phyloP scores from a whole-genome alignment of 2,113 vertebrate species.

The Peromyscus polionotus region DNA sequence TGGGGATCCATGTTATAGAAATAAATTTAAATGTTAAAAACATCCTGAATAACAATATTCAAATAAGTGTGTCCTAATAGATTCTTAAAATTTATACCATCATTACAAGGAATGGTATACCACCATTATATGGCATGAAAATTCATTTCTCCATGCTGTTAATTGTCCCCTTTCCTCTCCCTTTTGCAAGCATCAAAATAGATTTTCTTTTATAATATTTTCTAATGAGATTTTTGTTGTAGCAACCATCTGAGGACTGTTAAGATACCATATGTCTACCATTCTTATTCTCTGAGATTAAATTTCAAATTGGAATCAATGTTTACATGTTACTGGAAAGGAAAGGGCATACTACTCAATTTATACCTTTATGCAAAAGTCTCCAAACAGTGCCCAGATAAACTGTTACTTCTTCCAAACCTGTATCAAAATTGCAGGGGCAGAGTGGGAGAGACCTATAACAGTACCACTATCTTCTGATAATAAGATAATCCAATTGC shows the following conservation, averaged over 20 bases:
- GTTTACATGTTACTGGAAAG: background rate
- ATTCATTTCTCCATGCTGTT: background rate
- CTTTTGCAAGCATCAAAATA: slow-evolving; percentile 6
- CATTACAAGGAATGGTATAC: background rate
- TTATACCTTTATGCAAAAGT: background rate
- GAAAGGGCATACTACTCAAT: background rate
- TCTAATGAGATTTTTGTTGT: slow-evolving; percentile 36
- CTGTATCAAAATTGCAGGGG: background rate
- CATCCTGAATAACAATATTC: background rate
- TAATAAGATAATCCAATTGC: background rate
- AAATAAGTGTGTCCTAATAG: background rate
- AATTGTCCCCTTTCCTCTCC: background rate
- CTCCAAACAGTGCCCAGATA: background rate
- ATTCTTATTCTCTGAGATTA: slow-evolving; percentile 5
- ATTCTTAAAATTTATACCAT: slow-evolving; percentile 4
- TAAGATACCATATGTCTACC: background rate
- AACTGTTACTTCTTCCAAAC: background rate
- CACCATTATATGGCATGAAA: background rate
- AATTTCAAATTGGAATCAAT: slow-evolving; percentile 36
- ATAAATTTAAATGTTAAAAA: background rate
- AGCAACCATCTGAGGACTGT: background rate
- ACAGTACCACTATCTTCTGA: background rate
- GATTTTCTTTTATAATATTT: slow-evolving; percentile 20
- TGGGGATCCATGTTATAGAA: background rate
- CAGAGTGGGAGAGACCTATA: background rate